Evolutionary conservation across 92 coral and sea anemone species (phyloP).

Genomic region (Actinernus sp.): DNA sequence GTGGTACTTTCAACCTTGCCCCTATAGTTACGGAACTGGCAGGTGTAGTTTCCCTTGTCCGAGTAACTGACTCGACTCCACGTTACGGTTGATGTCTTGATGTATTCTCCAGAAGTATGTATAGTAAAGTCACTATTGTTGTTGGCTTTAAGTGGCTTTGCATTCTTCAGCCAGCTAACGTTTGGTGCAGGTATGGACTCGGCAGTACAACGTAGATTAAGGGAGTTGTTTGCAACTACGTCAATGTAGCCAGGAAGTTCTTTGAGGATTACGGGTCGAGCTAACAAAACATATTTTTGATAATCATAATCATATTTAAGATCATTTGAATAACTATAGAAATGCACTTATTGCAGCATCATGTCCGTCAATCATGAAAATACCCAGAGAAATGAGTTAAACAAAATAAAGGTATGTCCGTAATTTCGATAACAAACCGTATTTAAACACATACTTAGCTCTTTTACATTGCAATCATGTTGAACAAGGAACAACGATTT

Average conservation of each 20-base stretch:
- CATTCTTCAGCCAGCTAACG: slow-evolving; percentile 42
- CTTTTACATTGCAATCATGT: too few species aligned
- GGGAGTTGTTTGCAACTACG: slow-evolving; percentile 4
- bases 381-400: too few species aligned
- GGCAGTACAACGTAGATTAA: slow-evolving; percentile 41
- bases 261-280: slow-evolving; percentile 30
- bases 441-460: too few species aligned
- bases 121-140: background rate
- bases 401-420: too few species aligned
- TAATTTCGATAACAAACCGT: too few species aligned
- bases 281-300: too few species aligned
- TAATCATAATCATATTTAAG: too few species aligned
- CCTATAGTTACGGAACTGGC: slow-evolving; percentile 31
- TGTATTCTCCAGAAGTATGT: background rate
- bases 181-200: slow-evolving; percentile 69
- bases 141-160: background rate
- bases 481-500: too few species aligned
- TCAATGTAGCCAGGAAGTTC: slow-evolving; percentile 3
- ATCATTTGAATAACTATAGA: too few species aligned
- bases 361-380: too few species aligned
- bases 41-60: slow-evolving; percentile 37
- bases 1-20: slow-evolving; percentile 32
- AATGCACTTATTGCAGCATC: too few species aligned
- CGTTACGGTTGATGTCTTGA: slow-evolving; percentile 5
- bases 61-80: background rate